Evolutionary conservation across 2,888 invertebrate genomes (phyloP), one percentile per base, ranked within the genome.

Genomic region (Drosophila meridionalis): DNA sequence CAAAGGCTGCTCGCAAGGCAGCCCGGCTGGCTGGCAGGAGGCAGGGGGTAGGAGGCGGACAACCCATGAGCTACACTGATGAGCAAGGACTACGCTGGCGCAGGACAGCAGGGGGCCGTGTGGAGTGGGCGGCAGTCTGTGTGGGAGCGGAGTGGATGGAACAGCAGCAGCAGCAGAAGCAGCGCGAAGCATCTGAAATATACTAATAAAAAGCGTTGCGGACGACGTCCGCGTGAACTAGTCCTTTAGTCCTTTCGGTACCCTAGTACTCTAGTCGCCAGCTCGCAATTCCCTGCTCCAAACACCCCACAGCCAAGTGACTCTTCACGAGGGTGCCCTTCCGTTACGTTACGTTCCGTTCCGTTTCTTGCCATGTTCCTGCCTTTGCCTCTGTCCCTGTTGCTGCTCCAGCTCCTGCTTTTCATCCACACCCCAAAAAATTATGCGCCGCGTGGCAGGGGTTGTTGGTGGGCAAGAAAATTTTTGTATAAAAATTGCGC

Each of bases 401-500:
- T 55, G 26, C 50, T 43, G 45, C 20, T 11, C 5, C n/a, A n/a
- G 59, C 34, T 47, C 38, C 38, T 61, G 56, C 66, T 50, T 63
- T 64, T 53, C 72, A 61, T 61, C 47, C 69, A 74, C 77, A 72
- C 89, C 88, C 81, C 80, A 75, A 89, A 55, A 76, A 58, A 78
- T 65, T 78, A 80, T 82, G 82, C 61, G 71, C 40, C 55, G 69
- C 48, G 61, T 59, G 32, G 62, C 43, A 32, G 56, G 55, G 48
- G 60, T 59, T n/a, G 57, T 42, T 57, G 69, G 68, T 66, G 71
- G 69, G 71, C 73, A 89, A 89, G 80, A 80, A 83, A 76, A 88
- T 84, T 87, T 90, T 90, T 87, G 88, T 87, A 90, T 90, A 87
- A 87, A 87, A 87, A 90, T 88, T 90, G 88, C 87, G 78, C 86